These are phyloP conservation scores for Parotocinclus haroldoi DNA, from an alignment of 2,797 vertebrate species.

Conservation along the genomic window DNA sequence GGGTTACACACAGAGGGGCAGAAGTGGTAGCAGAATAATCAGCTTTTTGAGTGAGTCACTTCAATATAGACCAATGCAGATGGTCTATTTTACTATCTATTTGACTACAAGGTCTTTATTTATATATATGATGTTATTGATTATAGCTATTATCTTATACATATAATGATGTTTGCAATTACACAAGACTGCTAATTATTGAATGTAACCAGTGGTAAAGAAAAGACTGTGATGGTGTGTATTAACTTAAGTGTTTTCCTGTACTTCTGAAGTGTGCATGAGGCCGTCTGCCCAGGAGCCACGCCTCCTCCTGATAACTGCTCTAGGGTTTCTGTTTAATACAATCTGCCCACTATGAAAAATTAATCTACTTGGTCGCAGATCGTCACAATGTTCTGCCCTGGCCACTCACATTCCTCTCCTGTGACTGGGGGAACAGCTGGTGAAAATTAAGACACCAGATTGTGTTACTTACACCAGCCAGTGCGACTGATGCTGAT, in stretches of 20 bases:
- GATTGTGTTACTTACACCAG: constrained; percentile 76
- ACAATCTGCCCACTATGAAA: constrained; percentile 58
- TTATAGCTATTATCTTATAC: constrained; percentile 31
- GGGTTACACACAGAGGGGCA: too few relatives aligned
- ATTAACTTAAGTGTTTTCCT: neutral
- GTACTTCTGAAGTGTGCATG: constrained; percentile 5
- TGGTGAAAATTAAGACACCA: constrained; percentile 78
- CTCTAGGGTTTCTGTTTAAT: constrained; percentile 50
- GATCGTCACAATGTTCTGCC: constrained; percentile 71
- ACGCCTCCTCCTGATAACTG: constrained; percentile 35
- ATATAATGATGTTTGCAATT: constrained; percentile 29
- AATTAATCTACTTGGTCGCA: constrained; percentile 68
- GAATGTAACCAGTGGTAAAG: constrained; percentile 22
- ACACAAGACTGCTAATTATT: constrained; percentile 29
- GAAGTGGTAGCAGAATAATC: too few relatives aligned
- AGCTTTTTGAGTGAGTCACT: too few relatives aligned
- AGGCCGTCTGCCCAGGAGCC: constrained; percentile 38
- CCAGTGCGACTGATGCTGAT: constrained; percentile 67
- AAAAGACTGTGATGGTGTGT: constrained; percentile 28
- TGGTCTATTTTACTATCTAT: constrained; percentile 19
- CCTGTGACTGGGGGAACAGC: constrained; percentile 68
- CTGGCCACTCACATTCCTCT: constrained; percentile 53
- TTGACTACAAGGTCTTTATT: constrained; percentile 26
- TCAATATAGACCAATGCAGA: too few relatives aligned
- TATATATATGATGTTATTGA: constrained; percentile 33